Base-by-base conservation (phyloP, 2,888 invertebrate species). In the Exephanes ischioxanthus region DNA sequence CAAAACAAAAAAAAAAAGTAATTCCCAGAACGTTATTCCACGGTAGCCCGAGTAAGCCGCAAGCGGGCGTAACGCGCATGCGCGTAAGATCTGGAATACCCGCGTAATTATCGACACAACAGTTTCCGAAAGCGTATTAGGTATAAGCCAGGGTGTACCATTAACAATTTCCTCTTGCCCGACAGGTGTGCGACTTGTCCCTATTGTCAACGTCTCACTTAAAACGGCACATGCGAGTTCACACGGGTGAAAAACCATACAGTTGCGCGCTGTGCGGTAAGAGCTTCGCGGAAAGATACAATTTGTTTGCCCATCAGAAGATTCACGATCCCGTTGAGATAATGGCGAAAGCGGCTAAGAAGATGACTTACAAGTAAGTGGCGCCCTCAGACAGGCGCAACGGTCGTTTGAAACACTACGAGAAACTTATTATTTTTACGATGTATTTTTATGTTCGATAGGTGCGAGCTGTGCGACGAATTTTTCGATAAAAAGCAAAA, bases 171-270 rank as follows among this genome's bases (percentile, higher is more conserved):
- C 14, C 30, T 37, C 14, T 73, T 16, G 66, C 67, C 83, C 63
- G 73, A 51, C 76, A 93, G 92, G 85, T 92, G 22, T 97, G 96
- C 93, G 95, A 96, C 26, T 94, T 96, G 76, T 95, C 95, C 86
- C 95, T 96, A 68, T 95, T 96, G 93, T 96, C 96, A 87, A 95
- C 95, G 87, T 96, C 96, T 83, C 96, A 96, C 92, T 94, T 96
- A 89, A 96, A 96, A 94, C 95, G 96, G 1, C 96, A 96, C 94
- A 95, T 95, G 95, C 95, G 96, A 87, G 95, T 95, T 80, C 96
- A 97, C 93, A 95, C 95, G 73, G 96, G 96, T 14, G 96, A 96
- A 94, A 90, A 90, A 75, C 90, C 90, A 0, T 90, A 89, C 80
- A 89, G 83, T 45, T 92, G 91, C 86, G 67, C 86, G 3, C 71